These are phyloP conservation scores for Cyaniris semiargus DNA, from an alignment of 2,888 invertebrate species.

Conservation along the genomic window DNA sequence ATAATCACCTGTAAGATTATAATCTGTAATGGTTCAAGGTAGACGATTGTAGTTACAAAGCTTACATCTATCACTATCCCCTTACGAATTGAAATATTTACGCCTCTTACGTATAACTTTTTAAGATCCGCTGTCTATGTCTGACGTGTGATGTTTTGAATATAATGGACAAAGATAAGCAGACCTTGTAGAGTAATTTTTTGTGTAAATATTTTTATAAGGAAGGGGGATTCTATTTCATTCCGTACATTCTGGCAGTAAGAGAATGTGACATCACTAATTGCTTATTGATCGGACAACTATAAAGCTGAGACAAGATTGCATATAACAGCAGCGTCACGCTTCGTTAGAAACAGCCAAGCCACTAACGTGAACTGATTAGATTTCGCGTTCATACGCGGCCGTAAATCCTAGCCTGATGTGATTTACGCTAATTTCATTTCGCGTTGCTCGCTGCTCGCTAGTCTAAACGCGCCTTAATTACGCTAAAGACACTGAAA, in stretches of 20 bases:
- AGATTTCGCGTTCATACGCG: constrained; percentile 66
- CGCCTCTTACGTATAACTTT: no score
- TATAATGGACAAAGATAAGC: no score
- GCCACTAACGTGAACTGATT: constrained; percentile 73
- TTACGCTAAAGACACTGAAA: constrained; percentile 59
- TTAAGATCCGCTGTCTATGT: no score
- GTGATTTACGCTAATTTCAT: constrained; percentile 79
- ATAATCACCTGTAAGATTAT: no score
- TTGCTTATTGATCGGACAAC: constrained; percentile 19
- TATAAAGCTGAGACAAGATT: constrained; percentile 29
- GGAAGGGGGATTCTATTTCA: background rate
- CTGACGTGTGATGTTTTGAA: no score
- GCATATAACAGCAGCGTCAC: constrained; percentile 45
- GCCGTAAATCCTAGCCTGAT: constrained; percentile 72
- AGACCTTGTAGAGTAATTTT: background rate
- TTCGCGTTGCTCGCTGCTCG: constrained; percentile 50
- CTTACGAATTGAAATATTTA: no score
- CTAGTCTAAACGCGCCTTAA: constrained; percentile 67
- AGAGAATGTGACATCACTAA: background rate
- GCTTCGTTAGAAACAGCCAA: constrained; percentile 58
- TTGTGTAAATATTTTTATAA: background rate
- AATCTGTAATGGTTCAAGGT: no score
- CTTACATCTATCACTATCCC: no score
- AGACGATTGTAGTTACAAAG: no score
- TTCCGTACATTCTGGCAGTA: background rate